Percentiles rank a stretch among this genome's conserved stretches.
These are phyloP conservation scores for Myotis pilosus DNA, from an alignment of 2,797 vertebrate genomes.

Conservation along the genomic window DNA sequence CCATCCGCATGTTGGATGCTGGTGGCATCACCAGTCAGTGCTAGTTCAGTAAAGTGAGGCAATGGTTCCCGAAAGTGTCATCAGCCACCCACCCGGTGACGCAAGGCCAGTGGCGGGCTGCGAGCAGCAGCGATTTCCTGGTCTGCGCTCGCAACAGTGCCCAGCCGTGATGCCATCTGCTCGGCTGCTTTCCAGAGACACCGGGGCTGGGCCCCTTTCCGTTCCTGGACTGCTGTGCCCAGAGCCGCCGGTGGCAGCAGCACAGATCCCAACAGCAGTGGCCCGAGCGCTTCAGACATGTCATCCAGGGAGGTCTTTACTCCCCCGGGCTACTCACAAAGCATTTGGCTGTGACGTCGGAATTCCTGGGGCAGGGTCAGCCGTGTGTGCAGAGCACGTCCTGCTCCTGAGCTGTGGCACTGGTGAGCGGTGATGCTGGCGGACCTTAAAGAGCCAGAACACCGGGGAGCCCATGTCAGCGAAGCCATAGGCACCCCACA, in stretches of 20 bases:
- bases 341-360: neutral
- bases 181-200: neutral
- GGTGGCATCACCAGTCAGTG: neutral
- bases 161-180: neutral
- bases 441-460: neutral
- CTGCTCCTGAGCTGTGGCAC: neutral
- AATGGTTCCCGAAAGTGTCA: neutral
- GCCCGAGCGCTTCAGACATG: too few species aligned
- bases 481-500: rapidly evolving
- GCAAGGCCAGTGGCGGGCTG: neutral
- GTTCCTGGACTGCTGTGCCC: neutral
- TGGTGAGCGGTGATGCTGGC: neutral
- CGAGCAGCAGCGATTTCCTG: neutral
- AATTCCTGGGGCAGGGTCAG: neutral
- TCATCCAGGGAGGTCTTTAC: neutral
- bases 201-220: neutral
- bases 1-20: rapidly evolving
- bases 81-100: neutral
- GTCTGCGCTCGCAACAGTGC: neutral
- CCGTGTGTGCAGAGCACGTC: too few species aligned
- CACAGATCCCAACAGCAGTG: rapidly evolving
- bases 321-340: rapidly evolving
- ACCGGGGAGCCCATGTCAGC: too few species aligned
- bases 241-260: rapidly evolving
- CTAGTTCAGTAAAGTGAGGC: rapidly evolving